phyloP scores from a whole-genome alignment of 2,113 vertebrate species.

The Dryoscopus gambensis region DNA sequence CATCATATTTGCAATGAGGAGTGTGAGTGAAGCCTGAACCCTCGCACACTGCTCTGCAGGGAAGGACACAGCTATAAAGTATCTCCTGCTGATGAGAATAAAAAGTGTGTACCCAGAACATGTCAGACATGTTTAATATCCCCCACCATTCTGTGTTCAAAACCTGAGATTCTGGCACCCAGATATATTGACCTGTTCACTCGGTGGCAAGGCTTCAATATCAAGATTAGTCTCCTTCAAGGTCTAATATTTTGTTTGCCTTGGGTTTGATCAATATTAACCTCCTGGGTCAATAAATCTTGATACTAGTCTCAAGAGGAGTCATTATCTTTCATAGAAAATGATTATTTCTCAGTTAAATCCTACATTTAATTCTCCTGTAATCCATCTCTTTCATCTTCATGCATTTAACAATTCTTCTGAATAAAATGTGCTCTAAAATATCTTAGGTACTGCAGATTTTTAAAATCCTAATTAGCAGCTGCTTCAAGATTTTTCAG shows the following conservation, averaged over 20 bases:
- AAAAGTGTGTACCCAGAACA: not conserved
- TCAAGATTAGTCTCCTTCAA: constrained; percentile 53
- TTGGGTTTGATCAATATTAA: constrained; percentile 61
- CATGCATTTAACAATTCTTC: not conserved
- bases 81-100: not conserved
- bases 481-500: not conserved
- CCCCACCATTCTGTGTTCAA: not conserved
- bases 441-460: not conserved
- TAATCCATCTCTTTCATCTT: constrained; percentile 61
- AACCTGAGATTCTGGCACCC: not conserved
- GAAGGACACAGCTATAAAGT: not conserved
- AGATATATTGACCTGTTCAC: constrained; percentile 35
- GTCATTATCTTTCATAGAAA: constrained; percentile 72
- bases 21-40: not conserved
- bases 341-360: constrained; percentile 74
- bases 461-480: not conserved
- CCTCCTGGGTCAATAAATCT: constrained; percentile 71
- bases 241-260: constrained; percentile 57
- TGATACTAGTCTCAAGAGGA: constrained; percentile 58
- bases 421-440: not conserved
- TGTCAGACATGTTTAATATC: constrained; percentile 18
- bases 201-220: constrained; percentile 40
- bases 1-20: not conserved
- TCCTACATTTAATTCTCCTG: constrained; percentile 59
- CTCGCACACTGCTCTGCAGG: not conserved